Percentiles rank a stretch among this genome's conserved stretches.
Conservation (phyloP, 2,797 vertebrate species). For the Phalloptychus januarius region DNA sequence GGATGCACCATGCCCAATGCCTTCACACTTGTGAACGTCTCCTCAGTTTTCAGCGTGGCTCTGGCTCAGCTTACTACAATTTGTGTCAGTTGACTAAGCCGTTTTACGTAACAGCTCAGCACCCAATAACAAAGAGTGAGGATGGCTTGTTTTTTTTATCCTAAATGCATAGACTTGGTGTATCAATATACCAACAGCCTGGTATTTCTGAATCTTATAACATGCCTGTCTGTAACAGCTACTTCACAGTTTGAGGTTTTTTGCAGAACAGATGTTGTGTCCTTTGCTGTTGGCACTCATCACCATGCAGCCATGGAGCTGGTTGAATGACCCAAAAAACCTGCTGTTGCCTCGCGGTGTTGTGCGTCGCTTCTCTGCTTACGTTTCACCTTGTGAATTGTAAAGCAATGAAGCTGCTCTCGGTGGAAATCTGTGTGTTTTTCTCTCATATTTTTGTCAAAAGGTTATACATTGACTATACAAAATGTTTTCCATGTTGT, state of each 20-base stretch:
- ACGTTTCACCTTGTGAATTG: background rate
- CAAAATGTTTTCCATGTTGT: background rate
- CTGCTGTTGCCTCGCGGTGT: background rate
- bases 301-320: background rate
- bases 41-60: slow-evolving; percentile 56
- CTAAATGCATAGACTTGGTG: slow-evolving; percentile 16
- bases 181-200: background rate
- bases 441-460: background rate
- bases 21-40: slow-evolving; percentile 53
- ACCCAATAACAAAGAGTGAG: slow-evolving; percentile 33
- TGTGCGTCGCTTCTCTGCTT: background rate
- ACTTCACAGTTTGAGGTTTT: background rate
- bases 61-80: slow-evolving; percentile 60
- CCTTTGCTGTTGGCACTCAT: background rate
- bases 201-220: background rate
- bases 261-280: background rate
- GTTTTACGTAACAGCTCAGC: slow-evolving; percentile 62
- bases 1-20: slow-evolving; percentile 46
- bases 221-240: background rate
- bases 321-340: background rate
- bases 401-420: background rate
- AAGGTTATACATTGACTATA: background rate
- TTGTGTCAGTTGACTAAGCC: slow-evolving; percentile 71
- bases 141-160: slow-evolving; percentile 14
- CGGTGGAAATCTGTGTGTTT: background rate